Evolutionary conservation across 2,797 vertebrate genomes (phyloP).

Genomic region (Scleropages formosus): DNA sequence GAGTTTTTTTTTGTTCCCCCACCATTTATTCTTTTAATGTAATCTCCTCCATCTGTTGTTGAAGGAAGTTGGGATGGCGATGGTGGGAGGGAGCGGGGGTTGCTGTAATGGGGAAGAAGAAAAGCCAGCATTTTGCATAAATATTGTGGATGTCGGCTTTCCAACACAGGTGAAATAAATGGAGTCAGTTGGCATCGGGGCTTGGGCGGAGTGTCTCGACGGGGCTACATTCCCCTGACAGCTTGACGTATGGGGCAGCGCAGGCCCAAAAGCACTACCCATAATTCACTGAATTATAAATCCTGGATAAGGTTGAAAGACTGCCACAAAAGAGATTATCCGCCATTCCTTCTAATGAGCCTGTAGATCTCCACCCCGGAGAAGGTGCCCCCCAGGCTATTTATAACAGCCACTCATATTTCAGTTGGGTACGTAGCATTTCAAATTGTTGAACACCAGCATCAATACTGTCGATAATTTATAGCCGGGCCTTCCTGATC

Average conservation of each 20-base stretch:
- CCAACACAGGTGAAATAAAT: conserved; percentile 49
- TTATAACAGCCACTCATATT: conserved; percentile 21
- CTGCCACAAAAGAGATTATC: conserved; percentile 63
- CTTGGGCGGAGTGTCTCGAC: conserved; percentile 32
- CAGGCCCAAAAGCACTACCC: conserved; percentile 57
- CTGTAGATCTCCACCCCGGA: conserved; percentile 50
- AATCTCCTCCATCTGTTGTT: conserved; percentile 46
- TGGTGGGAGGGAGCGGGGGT: conserved; percentile 16
- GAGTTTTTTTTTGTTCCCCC: conserved; percentile 22
- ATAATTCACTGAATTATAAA: conserved; percentile 72
- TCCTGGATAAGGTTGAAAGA: conserved; percentile 67
- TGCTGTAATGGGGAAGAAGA: conserved; percentile 27
- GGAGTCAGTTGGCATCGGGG: conserved; percentile 20
- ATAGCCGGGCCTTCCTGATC: background rate
- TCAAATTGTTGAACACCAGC: background rate
- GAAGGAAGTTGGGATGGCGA: conserved; percentile 47
- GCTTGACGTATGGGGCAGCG: conserved; percentile 69
- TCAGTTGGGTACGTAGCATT: conserved; percentile 25
- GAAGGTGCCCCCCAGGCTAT: conserved; percentile 6
- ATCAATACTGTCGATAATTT: conserved; percentile 15
- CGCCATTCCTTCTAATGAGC: conserved; percentile 64
- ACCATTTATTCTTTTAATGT: conserved; percentile 25
- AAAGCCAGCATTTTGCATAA: conserved; percentile 42
- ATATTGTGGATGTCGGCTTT: conserved; percentile 51
- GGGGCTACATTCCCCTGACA: conserved; percentile 37